Evolutionary conservation across 37 sponge, comb jelly and placozoan species (phyloP).

Genomic region (Ianthella basta): DNA sequence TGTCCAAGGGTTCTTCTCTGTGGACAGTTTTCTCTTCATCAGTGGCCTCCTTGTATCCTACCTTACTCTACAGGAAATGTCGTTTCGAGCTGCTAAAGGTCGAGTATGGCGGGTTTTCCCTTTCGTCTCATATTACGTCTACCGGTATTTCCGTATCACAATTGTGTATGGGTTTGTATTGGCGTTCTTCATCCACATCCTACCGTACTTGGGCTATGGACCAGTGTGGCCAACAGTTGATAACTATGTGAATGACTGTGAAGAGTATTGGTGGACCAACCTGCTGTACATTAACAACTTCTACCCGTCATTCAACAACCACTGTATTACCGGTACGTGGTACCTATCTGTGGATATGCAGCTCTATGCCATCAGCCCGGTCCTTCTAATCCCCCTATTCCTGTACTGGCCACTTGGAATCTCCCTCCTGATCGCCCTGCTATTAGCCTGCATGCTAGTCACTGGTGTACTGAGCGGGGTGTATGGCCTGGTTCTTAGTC

Average conservation of each 20-base stretch:
- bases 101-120: constrained; percentile 41
- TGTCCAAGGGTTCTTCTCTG: constrained; percentile 65
- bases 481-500: constrained; percentile 43
- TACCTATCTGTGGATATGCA: constrained; percentile 94
- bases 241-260: constrained; percentile 26
- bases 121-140: constrained; percentile 67
- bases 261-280: constrained; percentile 92
- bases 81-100: constrained; percentile 29
- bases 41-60: constrained; percentile 73
- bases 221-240: constrained; percentile 36
- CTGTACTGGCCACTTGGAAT: constrained; percentile 54
- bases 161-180: constrained; percentile 71
- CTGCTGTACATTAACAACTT: constrained; percentile 92
- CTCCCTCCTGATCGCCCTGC: background rate
- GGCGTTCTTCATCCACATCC: constrained; percentile 57
- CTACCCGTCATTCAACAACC: constrained; percentile 64
- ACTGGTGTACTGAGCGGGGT: constrained; percentile 61
- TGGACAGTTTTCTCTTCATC: constrained; percentile 76
- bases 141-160: constrained; percentile 81
- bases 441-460: constrained; percentile 19
- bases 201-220: constrained; percentile 50
- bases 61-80: constrained; percentile 64
- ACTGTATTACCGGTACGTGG: constrained; percentile 87
- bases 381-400: constrained; percentile 64
- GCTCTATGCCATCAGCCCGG: constrained; percentile 80